Evolutionary conservation across 1,140 invertebrate species (phyloP).

Genomic region (Leptinotarsa defecta): DNA sequence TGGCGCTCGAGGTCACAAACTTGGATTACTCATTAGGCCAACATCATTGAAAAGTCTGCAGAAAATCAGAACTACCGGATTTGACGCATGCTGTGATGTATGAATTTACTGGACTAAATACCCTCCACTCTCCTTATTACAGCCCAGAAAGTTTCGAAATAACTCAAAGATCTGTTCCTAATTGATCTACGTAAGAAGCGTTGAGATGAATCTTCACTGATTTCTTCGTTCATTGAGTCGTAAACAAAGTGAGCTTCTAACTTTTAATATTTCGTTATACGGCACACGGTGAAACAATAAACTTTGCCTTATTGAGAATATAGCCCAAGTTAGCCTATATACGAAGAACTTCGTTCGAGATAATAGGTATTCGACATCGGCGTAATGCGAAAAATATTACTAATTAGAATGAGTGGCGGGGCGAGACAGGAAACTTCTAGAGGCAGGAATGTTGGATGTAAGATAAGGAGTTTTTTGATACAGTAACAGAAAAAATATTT

Average conservation of each 20-base stretch:
- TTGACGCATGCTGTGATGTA: too few relatives aligned
- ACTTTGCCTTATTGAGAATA: constrained; percentile 21
- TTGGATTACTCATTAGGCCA: too few relatives aligned
- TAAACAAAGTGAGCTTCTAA: constrained; percentile 19
- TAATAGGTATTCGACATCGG: constrained; percentile 21
- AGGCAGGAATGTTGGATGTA: too few relatives aligned
- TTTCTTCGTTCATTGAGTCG: constrained; percentile 6
- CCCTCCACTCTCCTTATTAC: background rate
- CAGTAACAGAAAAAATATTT: too few relatives aligned
- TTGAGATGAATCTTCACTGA: constrained; percentile 16
- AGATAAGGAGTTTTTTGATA: too few relatives aligned
- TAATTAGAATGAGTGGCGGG: background rate
- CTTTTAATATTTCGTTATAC: constrained; percentile 23
- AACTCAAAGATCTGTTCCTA: constrained; percentile 1
- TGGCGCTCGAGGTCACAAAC: too few relatives aligned
- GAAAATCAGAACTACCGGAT: too few relatives aligned
- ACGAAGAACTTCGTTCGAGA: constrained; percentile 9
- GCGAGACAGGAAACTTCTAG: too few relatives aligned
- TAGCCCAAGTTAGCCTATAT: constrained; percentile 19
- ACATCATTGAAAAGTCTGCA: too few relatives aligned
- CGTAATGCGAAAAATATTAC: constrained; percentile 15
- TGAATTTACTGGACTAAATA: too few relatives aligned
- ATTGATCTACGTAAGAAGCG: constrained; percentile 2
- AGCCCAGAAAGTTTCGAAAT: background rate
- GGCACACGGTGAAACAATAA: constrained; percentile 23